phyloP scores from a whole-genome alignment of 2,888 invertebrate species.

The Trissonchulus latispiculum region DNA sequence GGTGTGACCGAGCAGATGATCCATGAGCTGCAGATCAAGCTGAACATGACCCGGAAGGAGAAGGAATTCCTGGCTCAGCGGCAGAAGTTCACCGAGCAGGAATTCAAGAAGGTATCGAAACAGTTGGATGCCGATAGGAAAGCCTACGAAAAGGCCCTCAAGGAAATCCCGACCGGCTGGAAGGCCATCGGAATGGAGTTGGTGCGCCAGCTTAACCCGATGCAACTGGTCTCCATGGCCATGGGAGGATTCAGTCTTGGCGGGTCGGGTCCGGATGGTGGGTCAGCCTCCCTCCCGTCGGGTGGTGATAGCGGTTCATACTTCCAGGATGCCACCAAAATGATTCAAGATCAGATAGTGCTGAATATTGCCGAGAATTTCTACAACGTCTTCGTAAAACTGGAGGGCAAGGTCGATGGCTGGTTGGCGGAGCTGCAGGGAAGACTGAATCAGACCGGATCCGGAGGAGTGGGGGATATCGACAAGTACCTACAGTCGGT shows the following conservation, averaged over 20 bases:
- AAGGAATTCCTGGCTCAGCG: not conserved
- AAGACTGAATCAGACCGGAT: not conserved
- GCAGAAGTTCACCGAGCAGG: not conserved
- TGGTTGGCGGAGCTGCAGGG: not conserved
- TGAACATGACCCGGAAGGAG: not conserved
- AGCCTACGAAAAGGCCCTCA: conserved; percentile 14
- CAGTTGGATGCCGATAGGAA: not conserved
- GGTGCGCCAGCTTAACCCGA: not conserved
- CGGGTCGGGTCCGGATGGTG: not conserved
- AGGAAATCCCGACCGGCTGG: conserved; percentile 19
- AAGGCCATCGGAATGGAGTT: conserved; percentile 14
- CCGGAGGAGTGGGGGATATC: not conserved
- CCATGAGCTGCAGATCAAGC: not conserved
- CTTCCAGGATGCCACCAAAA: not conserved
- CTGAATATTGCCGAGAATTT: not conserved
- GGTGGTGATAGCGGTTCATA: not conserved
- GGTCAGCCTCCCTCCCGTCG: not conserved
- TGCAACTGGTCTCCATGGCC: not conserved
- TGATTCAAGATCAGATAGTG: not conserved
- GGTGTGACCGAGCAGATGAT: not conserved
- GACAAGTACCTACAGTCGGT: not conserved
- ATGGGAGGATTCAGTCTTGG: not conserved
- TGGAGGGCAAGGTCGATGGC: not conserved
- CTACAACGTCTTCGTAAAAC: not conserved
- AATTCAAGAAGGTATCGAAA: not conserved